phyloP scores from a whole-genome alignment of 2,797 vertebrate species.

The Brotula barbata region DNA sequence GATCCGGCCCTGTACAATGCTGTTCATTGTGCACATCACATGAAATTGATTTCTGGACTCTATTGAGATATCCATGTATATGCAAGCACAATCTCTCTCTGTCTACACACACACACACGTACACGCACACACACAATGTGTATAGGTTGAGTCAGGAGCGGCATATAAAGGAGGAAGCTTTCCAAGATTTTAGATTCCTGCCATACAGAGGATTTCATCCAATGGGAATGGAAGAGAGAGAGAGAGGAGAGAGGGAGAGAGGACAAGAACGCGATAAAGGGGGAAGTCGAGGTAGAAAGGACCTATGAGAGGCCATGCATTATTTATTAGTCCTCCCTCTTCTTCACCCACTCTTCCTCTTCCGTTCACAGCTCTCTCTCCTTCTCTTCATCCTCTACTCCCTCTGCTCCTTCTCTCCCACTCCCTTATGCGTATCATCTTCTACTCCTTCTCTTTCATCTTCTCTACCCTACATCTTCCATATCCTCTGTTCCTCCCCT shows the following conservation, averaged over 20 bases:
- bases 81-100: too few relatives aligned
- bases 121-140: constrained; percentile 1
- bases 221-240: constrained; percentile 48
- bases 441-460: constrained; percentile 24
- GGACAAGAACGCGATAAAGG: constrained; percentile 20
- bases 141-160: constrained; percentile 22
- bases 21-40: not conserved
- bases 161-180: constrained; percentile 34
- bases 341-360: constrained; percentile 32
- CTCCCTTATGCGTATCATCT: constrained; percentile 16
- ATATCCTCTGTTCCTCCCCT: too few relatives aligned
- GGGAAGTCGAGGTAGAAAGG: constrained; percentile 40
- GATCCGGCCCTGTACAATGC: not conserved
- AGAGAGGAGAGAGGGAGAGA: not conserved
- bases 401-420: constrained; percentile 14
- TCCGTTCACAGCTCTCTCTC: constrained; percentile 5
- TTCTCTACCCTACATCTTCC: constrained; percentile 4
- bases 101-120: not conserved
- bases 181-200: constrained; percentile 60
- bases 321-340: constrained; percentile 67
- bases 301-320: constrained; percentile 65
- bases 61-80: constrained; percentile 3
- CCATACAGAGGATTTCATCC: constrained; percentile 43
- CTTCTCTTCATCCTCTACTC: constrained; percentile 28
- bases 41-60: constrained; percentile 8